A percentile compares a stretch with the other conserved stretches of the same genome.
These are phyloP conservation scores for Cnemophilus loriae DNA, from an alignment of 2,113 vertebrate species.

Conservation along the genomic window DNA sequence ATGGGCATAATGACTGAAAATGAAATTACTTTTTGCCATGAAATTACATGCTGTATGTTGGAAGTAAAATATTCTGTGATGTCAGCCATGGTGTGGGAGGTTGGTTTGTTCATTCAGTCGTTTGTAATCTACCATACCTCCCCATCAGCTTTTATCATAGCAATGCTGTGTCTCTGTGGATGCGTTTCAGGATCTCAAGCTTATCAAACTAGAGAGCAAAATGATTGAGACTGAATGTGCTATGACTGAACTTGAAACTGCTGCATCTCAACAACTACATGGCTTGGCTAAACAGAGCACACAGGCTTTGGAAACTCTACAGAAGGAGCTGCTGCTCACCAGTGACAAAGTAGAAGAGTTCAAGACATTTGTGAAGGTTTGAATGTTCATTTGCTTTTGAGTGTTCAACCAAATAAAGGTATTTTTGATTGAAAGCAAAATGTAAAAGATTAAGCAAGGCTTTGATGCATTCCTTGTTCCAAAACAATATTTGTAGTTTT, in stretches of 20 bases:
- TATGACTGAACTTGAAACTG: conserved; percentile 76
- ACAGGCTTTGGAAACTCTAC: conserved; percentile 76
- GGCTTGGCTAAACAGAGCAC: conserved; percentile 81
- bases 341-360: conserved; percentile 82
- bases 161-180: neutral
- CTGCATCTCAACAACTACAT: conserved; percentile 80
- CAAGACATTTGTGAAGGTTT: conserved; percentile 81
- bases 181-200: conserved; percentile 75
- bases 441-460: neutral
- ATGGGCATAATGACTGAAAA: neutral
- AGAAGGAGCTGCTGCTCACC: conserved; percentile 75
- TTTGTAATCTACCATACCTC: neutral
- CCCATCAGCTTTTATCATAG: neutral
- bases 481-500: neutral
- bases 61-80: neutral
- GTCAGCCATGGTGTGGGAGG: neutral
- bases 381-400: neutral
- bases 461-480: neutral
- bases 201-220: conserved; percentile 73
- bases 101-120: neutral
- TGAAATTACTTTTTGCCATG: neutral
- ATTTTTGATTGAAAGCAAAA: neutral
- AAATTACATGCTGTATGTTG: neutral
- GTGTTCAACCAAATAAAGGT: neutral
- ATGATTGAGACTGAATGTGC: conserved; percentile 74